Evolutionary conservation across 2,797 vertebrate species (phyloP), one percentile per base, ranked within the genome.

Genomic region (Calcarius lapponicus): DNA sequence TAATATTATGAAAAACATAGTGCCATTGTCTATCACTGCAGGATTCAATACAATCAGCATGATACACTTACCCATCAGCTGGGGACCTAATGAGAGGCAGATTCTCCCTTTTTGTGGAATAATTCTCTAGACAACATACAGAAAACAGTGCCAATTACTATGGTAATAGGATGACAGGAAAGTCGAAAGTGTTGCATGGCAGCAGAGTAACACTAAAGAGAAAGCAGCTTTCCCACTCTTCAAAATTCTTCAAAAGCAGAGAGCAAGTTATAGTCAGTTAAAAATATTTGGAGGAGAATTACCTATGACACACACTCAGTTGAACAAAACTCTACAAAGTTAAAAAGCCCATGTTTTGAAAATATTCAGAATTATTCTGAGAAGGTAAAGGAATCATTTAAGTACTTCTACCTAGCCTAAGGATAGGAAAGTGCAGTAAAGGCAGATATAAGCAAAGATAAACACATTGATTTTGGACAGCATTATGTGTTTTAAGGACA

Each of bases 191-290:
- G 73, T 20, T 79, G 54, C 42, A 38, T 7, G 50, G 84, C 64
- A 94, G 74, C 34, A 93, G 38, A 66, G 45, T 75, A 54, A 66
- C 42, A 70, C 51, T 76, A 25, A 60, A 75, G 26, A 79, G 58
- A 54, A 93, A 50, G n/a, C 50, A 93, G 65, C 22, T 82, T 73
- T 90, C 36, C n/a, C 24, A 81, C 34, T 50, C 62, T 48, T 92
- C 79, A 90, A 64, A 93, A 92, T 65, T 88, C 82, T 61, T 88
- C 54, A 90, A 65, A 79, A 86, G 85, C 40, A 90, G n/a, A 65
- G 7, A 83, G 21, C 9, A 88, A 78, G 45, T 88, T 87, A 80
- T 36, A 83, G 38, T 78, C 61, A 71, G 17, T 80, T 86, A 58
- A 83, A 91, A 71, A 85, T 76, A 82, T 7, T 6, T 86, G 26